Conservation (phyloP, 2,113 vertebrate genomes). For the Loxodonta africana region DNA sequence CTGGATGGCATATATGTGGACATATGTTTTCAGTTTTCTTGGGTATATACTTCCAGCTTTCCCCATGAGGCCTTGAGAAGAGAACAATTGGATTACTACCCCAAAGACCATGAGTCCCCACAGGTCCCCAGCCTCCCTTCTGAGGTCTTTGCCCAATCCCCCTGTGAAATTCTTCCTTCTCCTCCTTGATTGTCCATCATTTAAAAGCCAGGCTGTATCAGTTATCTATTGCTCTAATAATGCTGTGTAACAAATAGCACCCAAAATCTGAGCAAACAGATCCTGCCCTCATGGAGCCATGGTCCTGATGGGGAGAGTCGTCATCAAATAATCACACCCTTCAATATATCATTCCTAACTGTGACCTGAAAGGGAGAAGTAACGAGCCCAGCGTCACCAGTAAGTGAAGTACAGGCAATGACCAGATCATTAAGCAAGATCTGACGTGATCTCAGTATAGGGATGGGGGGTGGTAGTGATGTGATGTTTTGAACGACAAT, state of each 20-base stretch:
- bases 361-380: neutral
- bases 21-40: neutral
- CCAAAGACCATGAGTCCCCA: neutral
- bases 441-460: neutral
- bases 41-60: neutral
- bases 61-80: neutral
- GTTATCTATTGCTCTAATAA: neutral
- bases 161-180: neutral
- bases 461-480: neutral
- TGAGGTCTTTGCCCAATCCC: neutral
- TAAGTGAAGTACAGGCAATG: neutral
- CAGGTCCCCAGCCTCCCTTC: neutral
- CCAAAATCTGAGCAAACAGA: neutral
- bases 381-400: neutral
- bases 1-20: neutral
- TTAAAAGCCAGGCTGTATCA: neutral
- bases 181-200: neutral
- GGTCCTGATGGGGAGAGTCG: neutral
- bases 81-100: neutral
- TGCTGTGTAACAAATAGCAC: neutral
- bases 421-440: neutral
- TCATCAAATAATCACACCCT: neutral
- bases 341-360: neutral
- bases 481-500: neutral
- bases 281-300: neutral